Base-by-base conservation (phyloP, 2,113 vertebrate species). In the Oreamnos americanus region DNA sequence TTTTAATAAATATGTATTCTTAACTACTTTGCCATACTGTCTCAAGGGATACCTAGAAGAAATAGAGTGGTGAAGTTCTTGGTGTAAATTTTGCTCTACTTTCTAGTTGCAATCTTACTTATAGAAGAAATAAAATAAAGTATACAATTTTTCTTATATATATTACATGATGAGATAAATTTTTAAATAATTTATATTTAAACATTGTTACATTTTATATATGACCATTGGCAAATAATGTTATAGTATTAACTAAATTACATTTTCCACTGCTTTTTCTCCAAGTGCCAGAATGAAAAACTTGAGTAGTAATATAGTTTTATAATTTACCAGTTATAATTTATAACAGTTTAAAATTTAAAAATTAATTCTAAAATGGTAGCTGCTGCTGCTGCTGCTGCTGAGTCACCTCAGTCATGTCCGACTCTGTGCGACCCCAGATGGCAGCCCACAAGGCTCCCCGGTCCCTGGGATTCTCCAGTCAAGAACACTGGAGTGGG, bases 241-340 rank as follows among this genome's bases (percentile, higher is more conserved):
- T 76, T 84, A 74, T 33, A 47, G 25, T 64, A 25, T 11, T 55
- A 76, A 94, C 71, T 85, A 97, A 92, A 95, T 86, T 62, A 33
- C 21, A 91, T 64, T 94, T 97, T 60, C 43, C 8, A 83, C 23
- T 79, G 28, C 25, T 92, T 97, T 96, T 94, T 90, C 76, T 79
- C 58, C 5, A 83, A 85, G 23, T 92, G 71, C 43, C 45, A 25
- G 21, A 84, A 87, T 89, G 62, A 83, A 88, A 93, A 94, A 15
- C 28, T 89, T 86, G 49, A 93, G 25, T 67, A 83, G 11, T 67
- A 55, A 62, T 78, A 16, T 21, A 85, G 6, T 62, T 81, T 86
- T 76, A 67, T 64, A 67, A 81, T 87, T 78, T 96, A 43, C 13
- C 0, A n/a, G 13, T 67, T 85, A 84, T 58, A 74, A 93, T 30